Evolutionary conservation across 1,140 invertebrate genomes (phyloP), one percentile per base, ranked within the genome.

Genomic region (Riptortus pedestris): DNA sequence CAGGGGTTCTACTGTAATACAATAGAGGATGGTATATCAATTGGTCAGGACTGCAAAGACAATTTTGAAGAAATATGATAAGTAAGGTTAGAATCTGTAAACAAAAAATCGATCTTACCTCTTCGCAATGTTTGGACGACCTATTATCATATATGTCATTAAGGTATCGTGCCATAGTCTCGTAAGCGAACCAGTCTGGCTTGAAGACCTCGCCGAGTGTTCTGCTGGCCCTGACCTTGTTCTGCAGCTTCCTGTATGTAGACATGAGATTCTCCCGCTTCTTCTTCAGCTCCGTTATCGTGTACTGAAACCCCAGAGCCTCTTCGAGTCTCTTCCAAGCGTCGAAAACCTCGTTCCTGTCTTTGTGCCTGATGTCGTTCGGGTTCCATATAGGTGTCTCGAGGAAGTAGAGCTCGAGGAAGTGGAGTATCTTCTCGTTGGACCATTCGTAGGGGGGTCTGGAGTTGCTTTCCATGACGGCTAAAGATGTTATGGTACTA

Each of bases 351-450:
- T 66, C 62, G 20, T 68, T 65, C 43, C 63, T 43, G 12, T 58
- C 60, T 63, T 63, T 66, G 51, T 65, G 63, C 27, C 14, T 20
- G 16, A 31, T n/a, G 47, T 66, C 62, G 28, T 45, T 28, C 43
- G 67, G 52, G 33, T 68, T 58, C 62, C 65, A 68, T 20, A 68
- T 55, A 58, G 59, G 51, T 22, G 60, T 24, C 60, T 69, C 58
- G n/a, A 28, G 43, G 43, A 65, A 29, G 55, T 69, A 67, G n/a
- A 65, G 14, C 29, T 63, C 52, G 38, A 66, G 55, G 66, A 68
- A 68, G 45, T 65, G 24, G 7, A 64, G 51, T 24, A 47, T 57
- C 20, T 29, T 31, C 55, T 68, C 65, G 48, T 55, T 68, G 28
- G 52, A 45, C 43, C 59, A 67, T 16, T 59, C 60, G 33, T 5